Evolutionary conservation across 2,113 vertebrate species (phyloP), one percentile per base, ranked within the genome.

Genomic region (Ascaphus truei): DNA sequence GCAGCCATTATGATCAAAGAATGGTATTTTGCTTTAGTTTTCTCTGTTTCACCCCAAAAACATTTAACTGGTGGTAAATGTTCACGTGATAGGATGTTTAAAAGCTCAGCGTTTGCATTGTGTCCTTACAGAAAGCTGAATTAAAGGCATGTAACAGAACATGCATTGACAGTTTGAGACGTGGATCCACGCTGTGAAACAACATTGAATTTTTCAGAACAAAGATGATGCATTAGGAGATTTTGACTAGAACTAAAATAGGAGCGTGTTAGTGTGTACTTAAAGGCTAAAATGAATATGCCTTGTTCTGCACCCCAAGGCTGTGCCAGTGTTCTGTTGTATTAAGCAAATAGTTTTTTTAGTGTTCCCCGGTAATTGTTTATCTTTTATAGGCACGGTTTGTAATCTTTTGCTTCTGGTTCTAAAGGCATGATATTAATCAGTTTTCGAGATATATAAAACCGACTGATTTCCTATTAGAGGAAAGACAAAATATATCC

Each of bases 161-260:
- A 5, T 13, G 62, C 10, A 64, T 64, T 64, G 37, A 12, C 31
- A 10, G 20, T 8, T 15, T n/a, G 33, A 64, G 48, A 6, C 48
- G 16, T 9, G 11, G 13, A 1, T 20, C 16, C 65, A 33, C n/a
- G 65, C 53, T 58, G 65, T 23, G 65, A 68, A 9, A 58, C 18
- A 8, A 56, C 50, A 68, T 68, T 68, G 65, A 68, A 45, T 57
- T 34, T 58, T 43, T 58, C 30, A 27, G 53, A 68, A 68, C 20
- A 48, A 58, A 68, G 16, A 16, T 45, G 65, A 36, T 33, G 53
- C 41, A 68, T 68, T 58, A 68, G 58, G 23, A 57, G 53, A 68
- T 68, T 68, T 58, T 48, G 27, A 23, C 41, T 36, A 48, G 22
- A 23, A 68, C 31, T 31, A 67, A 48, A 67, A 56, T 33, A 20